Conservation (phyloP, 2,113 vertebrate species). For the Ciconia boyciana region DNA sequence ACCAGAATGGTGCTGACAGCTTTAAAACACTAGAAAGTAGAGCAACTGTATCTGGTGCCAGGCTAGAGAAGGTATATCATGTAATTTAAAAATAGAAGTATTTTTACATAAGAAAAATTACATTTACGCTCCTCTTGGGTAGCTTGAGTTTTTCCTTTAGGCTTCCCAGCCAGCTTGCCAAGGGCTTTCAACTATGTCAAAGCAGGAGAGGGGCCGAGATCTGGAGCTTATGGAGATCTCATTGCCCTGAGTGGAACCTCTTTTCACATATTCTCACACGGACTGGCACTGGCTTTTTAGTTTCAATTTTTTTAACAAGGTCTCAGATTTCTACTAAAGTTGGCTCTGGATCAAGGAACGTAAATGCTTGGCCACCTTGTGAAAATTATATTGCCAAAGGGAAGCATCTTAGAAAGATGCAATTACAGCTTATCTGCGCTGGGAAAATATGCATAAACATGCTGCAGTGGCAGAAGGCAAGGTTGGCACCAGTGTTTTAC, state of each 20-base stretch:
- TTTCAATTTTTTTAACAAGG: conserved; percentile 29
- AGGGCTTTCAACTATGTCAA: conserved; percentile 24
- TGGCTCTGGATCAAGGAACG: not conserved
- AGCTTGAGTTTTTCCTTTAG: conserved; percentile 27
- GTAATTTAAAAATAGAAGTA: conserved; percentile 22
- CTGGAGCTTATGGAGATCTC: conserved; percentile 7
- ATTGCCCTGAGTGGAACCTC: not conserved
- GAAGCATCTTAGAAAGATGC: conserved; percentile 3
- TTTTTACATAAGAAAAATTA: conserved; percentile 41
- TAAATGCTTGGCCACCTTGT: not conserved
- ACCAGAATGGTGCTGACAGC: conserved; percentile 47
- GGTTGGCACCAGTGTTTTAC: not conserved
- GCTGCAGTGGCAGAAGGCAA: not conserved
- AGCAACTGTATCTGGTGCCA: not conserved
- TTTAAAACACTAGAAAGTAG: conserved; percentile 51
- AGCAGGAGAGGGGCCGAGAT: not conserved
- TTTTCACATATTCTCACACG: not conserved
- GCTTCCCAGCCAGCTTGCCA: conserved; percentile 34
- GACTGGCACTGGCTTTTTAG: conserved; percentile 22
- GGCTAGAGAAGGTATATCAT: conserved; percentile 4
- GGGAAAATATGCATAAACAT: not conserved
- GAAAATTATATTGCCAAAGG: not conserved
- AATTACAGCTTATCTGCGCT: not conserved
- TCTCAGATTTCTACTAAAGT: not conserved
- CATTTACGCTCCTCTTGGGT: conserved; percentile 21